Percentiles rank a stretch among this genome's conserved stretches.
phyloP scores from a whole-genome alignment of 1,140 invertebrate species.

The Prorops nasuta region DNA sequence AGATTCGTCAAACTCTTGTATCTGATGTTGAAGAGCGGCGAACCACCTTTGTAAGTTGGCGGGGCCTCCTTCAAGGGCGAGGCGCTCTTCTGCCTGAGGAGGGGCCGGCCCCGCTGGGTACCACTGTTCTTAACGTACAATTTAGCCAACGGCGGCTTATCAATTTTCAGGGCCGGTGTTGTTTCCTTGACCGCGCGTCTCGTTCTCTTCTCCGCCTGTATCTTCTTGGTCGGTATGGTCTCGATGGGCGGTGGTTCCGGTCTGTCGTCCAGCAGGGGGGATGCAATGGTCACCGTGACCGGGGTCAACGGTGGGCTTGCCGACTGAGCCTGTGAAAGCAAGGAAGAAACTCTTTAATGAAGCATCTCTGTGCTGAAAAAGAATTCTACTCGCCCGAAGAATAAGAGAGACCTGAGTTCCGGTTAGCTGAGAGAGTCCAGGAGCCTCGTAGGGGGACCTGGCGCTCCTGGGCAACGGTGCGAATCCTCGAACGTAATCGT shows the following conservation, averaged over 20 bases:
- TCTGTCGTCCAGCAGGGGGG: constrained; percentile 62
- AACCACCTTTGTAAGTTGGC: constrained; percentile 70
- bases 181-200: constrained; percentile 57
- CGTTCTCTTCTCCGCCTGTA: constrained; percentile 70
- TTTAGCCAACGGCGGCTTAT: constrained; percentile 63
- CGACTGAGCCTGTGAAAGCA: no score
- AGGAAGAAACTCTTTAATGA: no score
- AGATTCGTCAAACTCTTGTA: constrained; percentile 81
- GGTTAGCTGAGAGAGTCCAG: constrained; percentile 17
- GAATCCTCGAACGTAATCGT: constrained; percentile 91
- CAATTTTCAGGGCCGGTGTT: constrained; percentile 46
- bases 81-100: constrained; percentile 70
- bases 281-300: constrained; percentile 45
- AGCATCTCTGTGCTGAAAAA: no score
- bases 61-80: constrained; percentile 71
- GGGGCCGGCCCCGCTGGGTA: constrained; percentile 64
- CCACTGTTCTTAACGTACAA: constrained; percentile 75
- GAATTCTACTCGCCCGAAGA: no score
- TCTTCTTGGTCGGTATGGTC: constrained; percentile 83
- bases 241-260: constrained; percentile 88
- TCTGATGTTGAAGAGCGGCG: constrained; percentile 77
- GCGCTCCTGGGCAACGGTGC: constrained; percentile 83
- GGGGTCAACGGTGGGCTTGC: constrained; percentile 41
- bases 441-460: constrained; percentile 64
- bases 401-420: no score